Conservation (phyloP, 2,888 invertebrate species). For the Epistrophe grossulariae region DNA sequence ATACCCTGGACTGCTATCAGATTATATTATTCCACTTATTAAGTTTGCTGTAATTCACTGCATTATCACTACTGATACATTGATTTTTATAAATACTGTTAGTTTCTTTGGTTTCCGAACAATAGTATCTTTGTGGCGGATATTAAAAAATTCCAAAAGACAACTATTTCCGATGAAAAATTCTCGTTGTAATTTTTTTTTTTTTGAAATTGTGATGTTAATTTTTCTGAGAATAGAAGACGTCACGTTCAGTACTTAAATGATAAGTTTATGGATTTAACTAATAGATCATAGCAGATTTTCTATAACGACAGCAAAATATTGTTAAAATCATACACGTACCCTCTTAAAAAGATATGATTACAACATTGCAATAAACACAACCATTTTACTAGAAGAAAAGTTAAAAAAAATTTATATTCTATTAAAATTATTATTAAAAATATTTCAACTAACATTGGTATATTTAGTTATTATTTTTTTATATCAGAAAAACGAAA, state of each 20-base stretch:
- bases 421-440: constrained; percentile 22
- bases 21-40: too few relatives aligned
- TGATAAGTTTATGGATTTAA: not conserved
- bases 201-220: not conserved
- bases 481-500: not conserved
- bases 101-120: not conserved
- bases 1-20: too few relatives aligned
- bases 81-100: too few relatives aligned
- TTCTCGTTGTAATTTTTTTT: not conserved
- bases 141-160: not conserved
- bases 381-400: constrained; percentile 68
- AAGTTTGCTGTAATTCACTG: too few relatives aligned
- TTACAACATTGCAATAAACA: constrained; percentile 59
- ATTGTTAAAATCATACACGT: not conserved
- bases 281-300: not conserved
- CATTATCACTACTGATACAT: too few relatives aligned
- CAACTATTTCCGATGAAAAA: not conserved
- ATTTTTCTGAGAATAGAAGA: not conserved
- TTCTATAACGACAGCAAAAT: not conserved
- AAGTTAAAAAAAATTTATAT: constrained; percentile 41
- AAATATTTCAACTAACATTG: constrained; percentile 48
- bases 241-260: not conserved
- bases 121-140: not conserved
- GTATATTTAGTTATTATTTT: not conserved
- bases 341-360: constrained; percentile 7